Evolutionary conservation across 2,888 invertebrate species (phyloP).

Genomic region (Leptopilina syphax): DNA sequence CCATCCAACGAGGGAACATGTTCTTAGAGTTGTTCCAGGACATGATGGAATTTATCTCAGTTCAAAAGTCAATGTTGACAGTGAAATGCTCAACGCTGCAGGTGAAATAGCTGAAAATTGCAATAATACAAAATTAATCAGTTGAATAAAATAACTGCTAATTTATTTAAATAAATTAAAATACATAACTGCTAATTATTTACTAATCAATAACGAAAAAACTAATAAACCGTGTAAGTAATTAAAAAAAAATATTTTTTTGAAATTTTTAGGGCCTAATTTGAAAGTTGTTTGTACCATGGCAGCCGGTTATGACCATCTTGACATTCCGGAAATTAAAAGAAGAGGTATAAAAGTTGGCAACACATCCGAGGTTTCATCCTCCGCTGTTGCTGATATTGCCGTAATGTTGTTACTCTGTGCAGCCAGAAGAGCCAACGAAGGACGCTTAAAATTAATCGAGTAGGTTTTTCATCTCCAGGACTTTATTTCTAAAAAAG

Average conservation of each 20-base stretch:
- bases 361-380: conserved; percentile 87
- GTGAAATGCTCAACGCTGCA: conserved; percentile 81
- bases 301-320: conserved; percentile 92
- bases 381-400: conserved; percentile 89
- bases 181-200: too few relatives aligned
- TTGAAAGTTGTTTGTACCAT: conserved; percentile 88
- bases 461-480: conserved; percentile 74
- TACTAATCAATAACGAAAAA: too few relatives aligned
- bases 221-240: background rate
- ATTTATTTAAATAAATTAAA: too few relatives aligned
- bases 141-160: too few relatives aligned
- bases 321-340: conserved; percentile 86
- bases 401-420: conserved; percentile 87
- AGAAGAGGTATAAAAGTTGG: conserved; percentile 86
- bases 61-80: conserved; percentile 72
- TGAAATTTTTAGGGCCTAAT: conserved; percentile 79
- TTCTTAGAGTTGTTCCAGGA: conserved; percentile 65
- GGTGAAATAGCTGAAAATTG: conserved; percentile 75
- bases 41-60: conserved; percentile 68
- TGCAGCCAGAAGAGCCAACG: conserved; percentile 87
- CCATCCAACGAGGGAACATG: conserved; percentile 57
- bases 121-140: too few relatives aligned
- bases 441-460: conserved; percentile 84
- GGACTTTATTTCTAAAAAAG: background rate
- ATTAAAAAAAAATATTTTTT: background rate